Base-by-base conservation (phyloP, 2,888 invertebrate species). In the Drosophila neonasuta region DNA sequence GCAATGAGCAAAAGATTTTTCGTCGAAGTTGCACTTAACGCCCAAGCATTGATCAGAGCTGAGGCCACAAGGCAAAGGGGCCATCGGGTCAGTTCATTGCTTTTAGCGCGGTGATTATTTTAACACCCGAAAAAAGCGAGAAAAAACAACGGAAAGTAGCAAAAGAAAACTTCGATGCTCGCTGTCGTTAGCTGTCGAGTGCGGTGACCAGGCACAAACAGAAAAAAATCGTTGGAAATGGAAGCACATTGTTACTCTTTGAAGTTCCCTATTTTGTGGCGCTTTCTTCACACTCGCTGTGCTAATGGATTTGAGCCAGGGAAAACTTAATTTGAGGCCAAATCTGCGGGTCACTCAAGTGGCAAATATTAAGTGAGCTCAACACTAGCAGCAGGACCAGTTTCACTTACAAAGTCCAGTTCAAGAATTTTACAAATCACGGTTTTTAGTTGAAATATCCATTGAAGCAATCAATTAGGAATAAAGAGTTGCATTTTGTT, bases 21-120 rank as follows among this genome's bases (percentile, higher is more conserved):
- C 36, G 44, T 45, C 52, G 59, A 56, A 76, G 73, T 63, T 74
- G 74, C 70, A 77, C 74, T 67, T 62, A 66, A 59, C 20, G 17
- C 10, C 6, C 5, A 13, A 5, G 24, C n/a, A 42, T 52, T 17
- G 60, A 13, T 4, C 20, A 49, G 42, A 24, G 29, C 10, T 2
- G 1, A 17, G n/a, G 36, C 9, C 17, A 13, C 3, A 11, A 34
- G 15, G 34, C 20, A 8, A 10, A 9, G 39, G 9, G 39, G 15
- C 49, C 49, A 61, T 63, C 64, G 57, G 79, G 82, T 79, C 79
- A 54, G 77, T 82, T 81, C 77, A 74, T 79, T 77, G 77, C 77
- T 79, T 77, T 81, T 81, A 81, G 63, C 71, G 82, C 54, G 79
- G 77, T 77, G 77, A 77, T 77, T 77, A 81, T 77, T 81, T 81